phyloP scores from a whole-genome alignment of 2,113 vertebrate genomes.

The Hepsetus odoe region DNA sequence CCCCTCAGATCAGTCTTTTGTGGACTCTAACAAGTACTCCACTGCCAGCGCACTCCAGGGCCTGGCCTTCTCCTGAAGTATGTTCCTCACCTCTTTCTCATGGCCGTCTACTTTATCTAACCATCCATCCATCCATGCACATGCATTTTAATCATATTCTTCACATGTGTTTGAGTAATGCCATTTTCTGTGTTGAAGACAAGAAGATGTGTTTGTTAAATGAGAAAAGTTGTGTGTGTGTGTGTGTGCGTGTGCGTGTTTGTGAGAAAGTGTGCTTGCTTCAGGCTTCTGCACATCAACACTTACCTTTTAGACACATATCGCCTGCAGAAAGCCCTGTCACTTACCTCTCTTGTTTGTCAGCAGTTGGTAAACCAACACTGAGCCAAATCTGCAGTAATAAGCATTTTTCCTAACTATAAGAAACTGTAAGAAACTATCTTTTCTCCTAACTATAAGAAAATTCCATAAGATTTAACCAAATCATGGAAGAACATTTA shows the following conservation, averaged over 20 bases:
- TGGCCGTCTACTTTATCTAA: slow-evolving; percentile 11
- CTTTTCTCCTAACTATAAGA: slow-evolving; percentile 24
- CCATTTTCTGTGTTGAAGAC: neutral
- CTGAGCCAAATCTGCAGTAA: slow-evolving; percentile 39
- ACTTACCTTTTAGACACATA: slow-evolving; percentile 3
- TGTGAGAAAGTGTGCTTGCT: slow-evolving; percentile 17
- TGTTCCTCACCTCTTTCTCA: slow-evolving; percentile 73
- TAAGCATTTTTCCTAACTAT: slow-evolving; percentile 39
- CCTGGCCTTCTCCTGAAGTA: slow-evolving; percentile 97
- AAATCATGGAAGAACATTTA: neutral
- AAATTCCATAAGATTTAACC: neutral
- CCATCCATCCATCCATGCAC: neutral
- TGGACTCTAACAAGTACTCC: slow-evolving; percentile 95
- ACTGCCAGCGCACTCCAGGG: slow-evolving; percentile 89
- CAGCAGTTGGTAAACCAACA: slow-evolving; percentile 45
- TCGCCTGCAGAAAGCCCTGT: slow-evolving; percentile 25
- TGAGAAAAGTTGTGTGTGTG: neutral
- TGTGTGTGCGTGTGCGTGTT: slow-evolving; percentile 27
- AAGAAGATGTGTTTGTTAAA: neutral
- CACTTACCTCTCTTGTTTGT: slow-evolving; percentile 36
- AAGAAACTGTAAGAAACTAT: too few species aligned
- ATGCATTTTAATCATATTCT: neutral
- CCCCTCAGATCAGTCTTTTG: slow-evolving; percentile 92
- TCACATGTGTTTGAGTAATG: slow-evolving; percentile 8
- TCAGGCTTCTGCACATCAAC: neutral